Conservation (phyloP, 37 sponge, comb jelly and placozoan species). For the Spongilla lacustris region DNA sequence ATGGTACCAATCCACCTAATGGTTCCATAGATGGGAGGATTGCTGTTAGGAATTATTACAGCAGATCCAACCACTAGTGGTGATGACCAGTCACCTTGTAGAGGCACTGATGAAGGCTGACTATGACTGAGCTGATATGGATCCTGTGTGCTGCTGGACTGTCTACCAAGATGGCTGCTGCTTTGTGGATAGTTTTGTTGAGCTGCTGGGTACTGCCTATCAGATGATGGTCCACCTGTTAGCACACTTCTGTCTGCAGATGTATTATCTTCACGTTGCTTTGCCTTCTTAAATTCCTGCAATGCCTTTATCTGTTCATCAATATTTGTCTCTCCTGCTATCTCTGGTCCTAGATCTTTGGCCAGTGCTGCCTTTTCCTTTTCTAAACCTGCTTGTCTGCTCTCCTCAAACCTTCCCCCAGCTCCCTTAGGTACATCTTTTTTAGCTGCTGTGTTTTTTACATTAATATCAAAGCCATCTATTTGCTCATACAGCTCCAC, state of each 20-base stretch:
- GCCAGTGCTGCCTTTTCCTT: not conserved
- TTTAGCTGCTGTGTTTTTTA: not conserved
- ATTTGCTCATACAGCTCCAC: not conserved
- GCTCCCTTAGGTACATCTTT: not conserved
- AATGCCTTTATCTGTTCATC: not conserved
- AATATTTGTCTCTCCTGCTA: not conserved
- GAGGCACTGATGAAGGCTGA: not conserved
- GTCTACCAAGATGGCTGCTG: no score
- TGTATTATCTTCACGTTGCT: no score
- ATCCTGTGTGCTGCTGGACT: not conserved
- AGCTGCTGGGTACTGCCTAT: no score
- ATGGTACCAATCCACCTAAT: slow-evolving; percentile 54
- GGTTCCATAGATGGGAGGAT: slow-evolving; percentile 20
- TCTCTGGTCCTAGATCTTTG: not conserved
- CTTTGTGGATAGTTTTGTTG: no score
- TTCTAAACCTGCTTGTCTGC: not conserved
- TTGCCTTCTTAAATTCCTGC: no score
- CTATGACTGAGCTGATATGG: not conserved
- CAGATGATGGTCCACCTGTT: no score
- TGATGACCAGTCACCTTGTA: not conserved
- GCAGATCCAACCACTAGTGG: slow-evolving; percentile 11
- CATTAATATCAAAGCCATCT: not conserved
- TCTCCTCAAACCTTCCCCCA: not conserved
- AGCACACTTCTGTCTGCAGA: no score
- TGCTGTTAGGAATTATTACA: not conserved